Evolutionary conservation across 2,797 vertebrate genomes (phyloP).

Genomic region (Oophaga sylvatica): DNA sequence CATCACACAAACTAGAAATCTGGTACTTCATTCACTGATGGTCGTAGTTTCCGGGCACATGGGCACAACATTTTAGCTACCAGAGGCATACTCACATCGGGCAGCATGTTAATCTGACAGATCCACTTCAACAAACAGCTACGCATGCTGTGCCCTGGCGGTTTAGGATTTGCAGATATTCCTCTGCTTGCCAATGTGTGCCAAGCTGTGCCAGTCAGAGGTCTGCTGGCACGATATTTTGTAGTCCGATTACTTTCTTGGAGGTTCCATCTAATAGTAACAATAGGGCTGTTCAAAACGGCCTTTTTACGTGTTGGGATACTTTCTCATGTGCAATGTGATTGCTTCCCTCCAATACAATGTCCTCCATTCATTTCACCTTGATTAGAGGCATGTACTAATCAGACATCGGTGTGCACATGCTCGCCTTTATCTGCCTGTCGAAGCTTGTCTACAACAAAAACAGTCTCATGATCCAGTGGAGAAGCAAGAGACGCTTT

Average conservation of each 20-base stretch:
- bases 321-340: background rate
- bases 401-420: background rate
- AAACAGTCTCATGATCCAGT: slow-evolving; percentile 1
- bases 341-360: background rate
- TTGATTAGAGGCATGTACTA: background rate
- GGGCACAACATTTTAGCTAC: too few species aligned
- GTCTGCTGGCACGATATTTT: background rate
- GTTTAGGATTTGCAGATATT: background rate
- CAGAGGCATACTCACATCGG: too few species aligned
- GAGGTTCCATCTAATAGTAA: background rate
- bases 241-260: background rate
- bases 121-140: background rate
- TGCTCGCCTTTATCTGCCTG: background rate
- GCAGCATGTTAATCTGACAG: too few species aligned
- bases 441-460: background rate
- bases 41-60: too few species aligned
- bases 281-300: background rate
- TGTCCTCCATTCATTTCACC: background rate
- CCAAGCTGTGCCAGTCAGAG: background rate
- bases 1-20: too few species aligned
- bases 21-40: too few species aligned
- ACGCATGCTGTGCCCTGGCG: background rate
- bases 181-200: background rate
- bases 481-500: background rate
- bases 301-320: background rate